Evolutionary conservation across 2,797 vertebrate species (phyloP), one percentile per base, ranked within the genome.

Genomic region (Eptatretus atami): DNA sequence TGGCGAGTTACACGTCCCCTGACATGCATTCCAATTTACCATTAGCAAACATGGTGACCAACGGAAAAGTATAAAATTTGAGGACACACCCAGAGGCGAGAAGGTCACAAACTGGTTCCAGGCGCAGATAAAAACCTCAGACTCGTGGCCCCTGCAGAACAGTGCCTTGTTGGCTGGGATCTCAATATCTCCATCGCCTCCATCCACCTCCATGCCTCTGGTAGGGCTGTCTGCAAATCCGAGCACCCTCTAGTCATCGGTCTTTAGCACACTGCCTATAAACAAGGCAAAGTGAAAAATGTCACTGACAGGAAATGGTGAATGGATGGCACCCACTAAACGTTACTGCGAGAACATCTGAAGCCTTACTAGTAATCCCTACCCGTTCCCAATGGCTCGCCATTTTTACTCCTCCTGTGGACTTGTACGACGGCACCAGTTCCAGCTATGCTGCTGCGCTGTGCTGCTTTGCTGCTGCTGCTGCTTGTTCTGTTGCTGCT

Each of bases 91-190:
- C 87, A 1, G 87, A 95, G 53, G 87, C 87, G 67, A 93, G 74
- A 67, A 95, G 81, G 70, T 94, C 88, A 54, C 81, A 85, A 75
- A 92, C 84, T 10, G 86, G 75, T 92, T 95, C 86, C 88, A 95
- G 78, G 86, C 88, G 70, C 86, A 94, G 72, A 95, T 95, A 77
- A 95, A 95, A 65, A 95, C 86, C 70, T 95, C 88, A 2, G 86
- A 93, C 72, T 95, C 86, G 6, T 95, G 86, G 68, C 88, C 86
- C 67, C 87, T 75, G 54, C n/a, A 95, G 80, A 66, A 95, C 86
- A 1, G 83, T 88, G 86, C 85, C 77, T 88, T 92, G 72, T 73
- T 86, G 70, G 80, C 75, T 54, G 84, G 84, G 69, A 95, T 95
- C 76, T 90, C 84, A 63, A 86, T 77, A 57, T 94, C 83, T 10